Evolutionary conservation across 2,888 invertebrate species (phyloP), one percentile per base, ranked within the genome.

Genomic region (Copidosoma aretas): DNA sequence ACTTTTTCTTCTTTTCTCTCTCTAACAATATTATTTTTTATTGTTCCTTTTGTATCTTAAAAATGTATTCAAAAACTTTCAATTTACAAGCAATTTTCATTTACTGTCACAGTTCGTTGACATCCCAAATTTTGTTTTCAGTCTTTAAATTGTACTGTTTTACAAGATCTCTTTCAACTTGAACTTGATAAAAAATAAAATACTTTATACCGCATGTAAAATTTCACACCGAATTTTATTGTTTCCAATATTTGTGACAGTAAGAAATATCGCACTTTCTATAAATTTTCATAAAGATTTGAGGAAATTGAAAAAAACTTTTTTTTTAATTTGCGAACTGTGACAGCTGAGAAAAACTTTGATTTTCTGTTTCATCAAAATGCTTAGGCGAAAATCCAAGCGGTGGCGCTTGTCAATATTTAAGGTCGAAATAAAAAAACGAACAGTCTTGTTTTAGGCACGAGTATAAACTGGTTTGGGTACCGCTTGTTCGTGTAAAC

Each of bases 361-460:
- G 41, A 66, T 63, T 32, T 62, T 66, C 15, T 54, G 22, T 32
- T 54, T 62, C 54, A 14, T 70, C 43, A 17, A 56, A 59, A 14
- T 54, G 32, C 43, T 46, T 60, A 46, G 60, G 54, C 19, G 46
- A 64, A 32, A 64, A 58, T 58, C 61, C 60, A 69, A 65, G 53
- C 39, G 58, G 39, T 57, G 53, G 58, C 61, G 64, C 65, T 61
- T 57, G 19, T 46, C 3, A 46, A 15, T 46, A 53, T 69, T 52
- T n/a, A n/a, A n/a, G n/a, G n/a, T 58, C 58, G 17, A 21, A n/a
- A 32, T 32, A 70, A 63, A n/a, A 57, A 66, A 60, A 69, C 22
- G 25, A 41, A 65, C 46, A 65, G 62, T 66, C 66, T 63, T 66
- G 19, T 61, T 65, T 56, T 60, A 70, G 70, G 70, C 70, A 66